Evolutionary conservation across 64 coral and sea anemone species (phyloP), one percentile per base, ranked within the genome.

Genomic region (Acropora yongei): DNA sequence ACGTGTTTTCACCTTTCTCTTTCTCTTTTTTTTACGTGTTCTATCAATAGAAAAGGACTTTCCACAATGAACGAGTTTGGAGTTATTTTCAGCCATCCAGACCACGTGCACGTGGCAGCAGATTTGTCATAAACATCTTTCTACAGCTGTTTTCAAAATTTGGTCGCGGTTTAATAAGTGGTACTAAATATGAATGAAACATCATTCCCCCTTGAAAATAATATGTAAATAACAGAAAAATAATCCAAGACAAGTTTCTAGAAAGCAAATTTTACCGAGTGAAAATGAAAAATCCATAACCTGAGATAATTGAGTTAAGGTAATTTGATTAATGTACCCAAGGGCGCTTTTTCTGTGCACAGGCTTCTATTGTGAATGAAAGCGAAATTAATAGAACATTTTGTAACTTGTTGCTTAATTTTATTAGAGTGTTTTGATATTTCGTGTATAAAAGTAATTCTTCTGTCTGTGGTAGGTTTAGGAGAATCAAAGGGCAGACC

Each of bases 141-240:
- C 76, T 78, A 43, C 76, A 78, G 76, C 76, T 78, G 76, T 78
- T 78, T 47, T 78, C 4, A 18, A 78, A 78, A 78, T 78, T 78
- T 78, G 13, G 76, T 78, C 76, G 16, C 44, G 76, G 76, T 78
- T 78, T 78, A 78, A 78, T 55, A 55, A 46, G 44, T 49, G 44
- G 76, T 78, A 48, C 0, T 78, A 78, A 78, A 78, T 78, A 43
- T 78, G 76, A 78, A 78, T 48, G 76, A 78, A 78, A 78, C 67
- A 69, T 69, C 67, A 69, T 69, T 69, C 67, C 67, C 67, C 67
- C 67, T 69, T 69, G 67, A 69, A 69, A 69, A 69, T 69, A 69
- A 69, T 69, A 69, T 69, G 67, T 69, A 78, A 46, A 78, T 48
- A 47, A 78, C 45, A 30, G 30, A 78, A 14, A 47, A 49, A 77